A percentile compares a stretch with the other conserved stretches of the same genome.
Conservation (phyloP, 2,113 vertebrate genomes). For the Triplophysa dalaica region DNA sequence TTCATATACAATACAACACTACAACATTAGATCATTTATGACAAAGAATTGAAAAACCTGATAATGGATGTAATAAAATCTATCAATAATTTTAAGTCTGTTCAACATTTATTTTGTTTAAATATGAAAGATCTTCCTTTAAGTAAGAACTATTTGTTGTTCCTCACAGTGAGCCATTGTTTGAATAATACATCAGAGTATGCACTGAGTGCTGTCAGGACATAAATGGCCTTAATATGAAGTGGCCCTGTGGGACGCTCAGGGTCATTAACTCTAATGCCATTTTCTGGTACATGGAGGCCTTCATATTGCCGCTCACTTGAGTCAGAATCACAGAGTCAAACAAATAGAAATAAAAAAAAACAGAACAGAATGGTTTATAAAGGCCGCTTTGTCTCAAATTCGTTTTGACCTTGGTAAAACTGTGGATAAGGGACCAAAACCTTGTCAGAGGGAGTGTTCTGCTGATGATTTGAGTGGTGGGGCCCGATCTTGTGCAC, state of each 20-base stretch:
- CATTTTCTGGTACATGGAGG: conserved; percentile 71
- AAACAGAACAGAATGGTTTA: conserved; percentile 53
- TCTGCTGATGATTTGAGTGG: conserved; percentile 65
- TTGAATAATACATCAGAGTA: conserved; percentile 73
- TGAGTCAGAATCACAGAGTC: neutral
- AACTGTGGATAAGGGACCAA: conserved; percentile 53
- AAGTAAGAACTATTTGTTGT: neutral
- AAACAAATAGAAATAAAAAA: conserved; percentile 24
- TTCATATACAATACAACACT: too few relatives aligned
- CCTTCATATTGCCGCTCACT: conserved; percentile 50
- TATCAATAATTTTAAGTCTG: too few relatives aligned
- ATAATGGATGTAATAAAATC: too few relatives aligned
- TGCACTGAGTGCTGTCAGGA: conserved; percentile 69
- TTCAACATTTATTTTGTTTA: too few relatives aligned
- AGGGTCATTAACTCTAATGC: conserved; percentile 79
- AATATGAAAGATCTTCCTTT: too few relatives aligned
- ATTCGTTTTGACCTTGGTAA: conserved; percentile 55
- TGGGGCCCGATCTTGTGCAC: conserved; percentile 43
- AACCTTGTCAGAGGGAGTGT: conserved; percentile 59
- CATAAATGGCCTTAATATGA: conserved; percentile 74
- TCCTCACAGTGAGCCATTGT: conserved; percentile 57
- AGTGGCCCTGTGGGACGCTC: conserved; percentile 72
- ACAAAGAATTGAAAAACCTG: too few relatives aligned
- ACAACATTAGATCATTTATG: too few relatives aligned
- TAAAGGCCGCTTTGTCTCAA: conserved; percentile 63